Evolutionary conservation across 1,140 invertebrate species (phyloP), one percentile per base, ranked within the genome.

Genomic region (Lepidurus apus): DNA sequence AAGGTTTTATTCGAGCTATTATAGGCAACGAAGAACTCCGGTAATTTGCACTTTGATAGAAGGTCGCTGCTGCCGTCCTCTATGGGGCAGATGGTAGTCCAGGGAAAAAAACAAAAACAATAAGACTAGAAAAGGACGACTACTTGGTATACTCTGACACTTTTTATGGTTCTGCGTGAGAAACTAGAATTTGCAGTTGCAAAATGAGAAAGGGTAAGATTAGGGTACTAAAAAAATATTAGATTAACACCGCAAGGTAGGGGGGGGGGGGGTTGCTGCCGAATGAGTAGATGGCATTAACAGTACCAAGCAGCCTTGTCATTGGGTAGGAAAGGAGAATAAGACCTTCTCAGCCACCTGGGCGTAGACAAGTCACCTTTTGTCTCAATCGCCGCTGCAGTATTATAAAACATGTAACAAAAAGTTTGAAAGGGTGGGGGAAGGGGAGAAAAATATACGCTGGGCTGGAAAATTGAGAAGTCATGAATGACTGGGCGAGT

Each of bases 401-500:
- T 17, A 21, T 53, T 17, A 26, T 26, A 8, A 9, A 53, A 13
- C 47, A 13, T 7, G 53, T 65, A 65, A 65, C 53, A 65, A 65
- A 65, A 65, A 65, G 53, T 21, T 65, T 65, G 21, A 21, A 7
- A 65, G 21, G 21, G 21, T 7, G 53, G 53, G 17, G 53, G 53
- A 17, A 17, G 17, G 53, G 17, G 13, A n/a, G 10, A 65, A 65
- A 65, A 65, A 65, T 65, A 21, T 21, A 53, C 2, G 21, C 47
- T 53, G 47, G 47, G 47, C 21, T 13, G 53, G 53, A 65, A 65
- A 65, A 65, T 65, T 65, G 53, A 65, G 53, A 65, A 65, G 53
- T 65, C 53, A 65, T 65, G 53, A 65, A 65, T 65, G 53, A 65
- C 53, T 65, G 53, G 53, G 53, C 53, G 53, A 65, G 53, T 65